Evolutionary conservation across 1,140 invertebrate genomes (phyloP).

Genomic region (Homalodisca vitripennis): DNA sequence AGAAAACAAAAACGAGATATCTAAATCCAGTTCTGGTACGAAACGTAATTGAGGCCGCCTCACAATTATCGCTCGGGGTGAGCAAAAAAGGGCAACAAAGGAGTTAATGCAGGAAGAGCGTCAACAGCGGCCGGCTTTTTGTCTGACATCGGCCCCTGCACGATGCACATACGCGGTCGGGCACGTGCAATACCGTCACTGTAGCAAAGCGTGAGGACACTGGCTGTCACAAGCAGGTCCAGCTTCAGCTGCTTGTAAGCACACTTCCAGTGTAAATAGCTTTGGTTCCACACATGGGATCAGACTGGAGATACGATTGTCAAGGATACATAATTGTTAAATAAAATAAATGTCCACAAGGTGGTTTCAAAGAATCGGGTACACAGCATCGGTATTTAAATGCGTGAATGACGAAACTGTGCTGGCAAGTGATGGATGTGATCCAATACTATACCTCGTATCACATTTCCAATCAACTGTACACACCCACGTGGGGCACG

Average conservation of each 20-base stretch:
- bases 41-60: constrained; percentile 18
- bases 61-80: constrained; percentile 14
- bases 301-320: too few relatives aligned
- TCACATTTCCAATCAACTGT: too few relatives aligned
- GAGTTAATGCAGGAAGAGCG: constrained; percentile 17
- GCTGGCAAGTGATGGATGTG: too few relatives aligned
- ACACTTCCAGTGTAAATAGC: background rate
- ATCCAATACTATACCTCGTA: too few relatives aligned
- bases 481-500: too few relatives aligned
- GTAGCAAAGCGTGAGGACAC: background rate
- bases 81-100: constrained; percentile 17
- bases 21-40: constrained; percentile 25
- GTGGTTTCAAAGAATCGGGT: too few relatives aligned
- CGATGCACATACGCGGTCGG: background rate
- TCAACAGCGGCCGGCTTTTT: background rate
- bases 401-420: too few relatives aligned
- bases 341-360: too few relatives aligned
- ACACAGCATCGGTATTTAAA: too few relatives aligned
- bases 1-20: constrained; percentile 22
- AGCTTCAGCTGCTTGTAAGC: background rate
- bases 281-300: too few relatives aligned
- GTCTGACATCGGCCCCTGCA: background rate
- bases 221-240: background rate
- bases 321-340: too few relatives aligned
- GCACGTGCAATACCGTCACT: too few relatives aligned